Evolutionary conservation across 2,797 vertebrate species (phyloP).

Genomic region (Alfaro cultratus): DNA sequence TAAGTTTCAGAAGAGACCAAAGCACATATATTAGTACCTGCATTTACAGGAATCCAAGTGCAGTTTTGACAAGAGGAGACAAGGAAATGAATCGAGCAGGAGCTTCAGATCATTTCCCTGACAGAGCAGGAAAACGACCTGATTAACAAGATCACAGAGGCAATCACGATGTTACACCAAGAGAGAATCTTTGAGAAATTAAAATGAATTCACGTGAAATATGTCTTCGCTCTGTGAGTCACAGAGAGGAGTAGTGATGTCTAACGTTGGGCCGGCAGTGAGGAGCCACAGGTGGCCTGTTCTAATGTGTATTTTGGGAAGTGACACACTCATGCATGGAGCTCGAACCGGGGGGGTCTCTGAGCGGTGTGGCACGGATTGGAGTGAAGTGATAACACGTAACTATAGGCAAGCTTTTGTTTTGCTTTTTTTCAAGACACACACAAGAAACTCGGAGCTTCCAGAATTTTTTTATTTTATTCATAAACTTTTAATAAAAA

Average conservation of each 20-base stretch:
- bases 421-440: constrained; percentile 40
- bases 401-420: constrained; percentile 5
- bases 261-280: constrained; percentile 55
- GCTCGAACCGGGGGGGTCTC: constrained; percentile 11
- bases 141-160: constrained; percentile 48
- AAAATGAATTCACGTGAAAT: constrained; percentile 47
- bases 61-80: constrained; percentile 42
- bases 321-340: constrained; percentile 40
- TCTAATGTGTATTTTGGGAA: constrained; percentile 60
- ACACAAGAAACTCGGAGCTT: constrained; percentile 65
- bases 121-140: constrained; percentile 47
- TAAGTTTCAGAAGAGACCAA: neutral
- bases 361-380: constrained; percentile 15
- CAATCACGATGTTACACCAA: constrained; percentile 10
- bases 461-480: constrained; percentile 84
- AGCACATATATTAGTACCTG: constrained; percentile 31
- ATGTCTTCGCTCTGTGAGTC: constrained; percentile 57
- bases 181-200: neutral
- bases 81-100: constrained; percentile 55
- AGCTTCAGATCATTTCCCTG: constrained; percentile 46
- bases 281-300: constrained; percentile 59
- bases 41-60: constrained; percentile 41
- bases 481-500: constrained; percentile 89
- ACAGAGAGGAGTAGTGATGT: constrained; percentile 45
- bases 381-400: constrained; percentile 8